Evolutionary conservation across 1,140 invertebrate species (phyloP).

Genomic region (Pachypsylla venusta): DNA sequence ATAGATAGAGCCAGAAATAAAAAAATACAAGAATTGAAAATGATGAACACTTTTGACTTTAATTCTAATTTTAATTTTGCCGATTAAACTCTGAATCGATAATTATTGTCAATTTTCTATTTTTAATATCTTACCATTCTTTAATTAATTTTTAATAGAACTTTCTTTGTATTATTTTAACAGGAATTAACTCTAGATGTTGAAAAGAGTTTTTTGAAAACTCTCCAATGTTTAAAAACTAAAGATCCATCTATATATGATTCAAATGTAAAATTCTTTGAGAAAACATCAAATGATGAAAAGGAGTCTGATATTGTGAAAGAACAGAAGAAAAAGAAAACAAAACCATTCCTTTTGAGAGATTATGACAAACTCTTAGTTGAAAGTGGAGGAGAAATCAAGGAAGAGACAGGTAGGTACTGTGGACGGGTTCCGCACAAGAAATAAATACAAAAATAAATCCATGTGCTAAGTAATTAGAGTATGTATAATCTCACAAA

Average conservation of each 20-base stretch:
- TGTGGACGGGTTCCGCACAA: too few relatives aligned
- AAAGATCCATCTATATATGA: conserved; percentile 82
- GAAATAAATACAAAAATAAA: too few relatives aligned
- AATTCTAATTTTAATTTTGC: not conserved
- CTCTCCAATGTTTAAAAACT: conserved; percentile 65
- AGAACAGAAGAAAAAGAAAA: conserved; percentile 32
- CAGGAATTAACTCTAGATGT: conserved; percentile 40
- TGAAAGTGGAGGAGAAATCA: conserved; percentile 41
- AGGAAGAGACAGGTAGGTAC: conserved; percentile 34
- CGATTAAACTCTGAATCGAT: not conserved
- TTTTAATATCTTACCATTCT: not conserved
- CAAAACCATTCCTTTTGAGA: conserved; percentile 50
- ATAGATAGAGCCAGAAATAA: not conserved
- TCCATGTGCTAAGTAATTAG: too few relatives aligned
- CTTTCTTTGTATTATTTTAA: conserved; percentile 9
- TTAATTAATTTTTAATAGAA: not conserved
- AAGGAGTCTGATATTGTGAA: conserved; percentile 23
- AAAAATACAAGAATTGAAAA: not conserved
- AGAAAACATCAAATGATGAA: conserved; percentile 26
- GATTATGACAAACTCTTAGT: conserved; percentile 69
- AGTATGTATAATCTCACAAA: too few relatives aligned
- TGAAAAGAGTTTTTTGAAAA: conserved; percentile 75
- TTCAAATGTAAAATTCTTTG: conserved; percentile 56
- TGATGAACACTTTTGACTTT: not conserved
- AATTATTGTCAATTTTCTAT: not conserved